phyloP scores from a whole-genome alignment of 2,888 invertebrate genomes.

The Schizotus pectinicornis region DNA sequence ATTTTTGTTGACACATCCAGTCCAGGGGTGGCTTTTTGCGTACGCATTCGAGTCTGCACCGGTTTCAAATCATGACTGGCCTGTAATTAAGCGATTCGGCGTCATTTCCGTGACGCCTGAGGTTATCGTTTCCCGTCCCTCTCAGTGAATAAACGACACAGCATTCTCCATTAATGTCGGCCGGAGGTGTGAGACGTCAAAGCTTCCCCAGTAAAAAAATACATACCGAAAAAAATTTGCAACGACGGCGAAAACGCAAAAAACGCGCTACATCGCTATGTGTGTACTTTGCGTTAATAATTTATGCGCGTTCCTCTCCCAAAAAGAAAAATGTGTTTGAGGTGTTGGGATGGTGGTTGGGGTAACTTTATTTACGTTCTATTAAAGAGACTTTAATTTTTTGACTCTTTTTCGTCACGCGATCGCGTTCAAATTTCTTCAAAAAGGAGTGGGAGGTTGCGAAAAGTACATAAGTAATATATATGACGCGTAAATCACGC shows the following conservation, averaged over 20 bases:
- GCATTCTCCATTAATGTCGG: too few relatives aligned
- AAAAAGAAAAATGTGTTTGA: conserved; percentile 22
- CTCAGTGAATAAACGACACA: too few relatives aligned
- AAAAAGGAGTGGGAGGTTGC: conserved; percentile 8
- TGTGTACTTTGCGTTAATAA: conserved; percentile 25
- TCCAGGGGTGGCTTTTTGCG: too few relatives aligned
- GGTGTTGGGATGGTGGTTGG: conserved; percentile 12
- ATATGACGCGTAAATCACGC: conserved; percentile 26
- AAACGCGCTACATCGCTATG: conserved; percentile 7
- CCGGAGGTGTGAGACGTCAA: too few relatives aligned
- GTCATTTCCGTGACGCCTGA: too few relatives aligned
- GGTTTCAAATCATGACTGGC: too few relatives aligned
- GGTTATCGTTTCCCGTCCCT: too few relatives aligned
- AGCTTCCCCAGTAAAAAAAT: too few relatives aligned
- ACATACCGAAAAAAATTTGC: too few relatives aligned
- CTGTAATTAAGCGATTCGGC: too few relatives aligned
- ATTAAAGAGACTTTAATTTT: conserved; percentile 19
- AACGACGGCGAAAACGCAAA: neutral
- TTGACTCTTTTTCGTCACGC: conserved; percentile 1
- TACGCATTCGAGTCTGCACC: too few relatives aligned
- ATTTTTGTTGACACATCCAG: too few relatives aligned
- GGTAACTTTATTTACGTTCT: conserved; percentile 21
- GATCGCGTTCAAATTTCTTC: neutral
- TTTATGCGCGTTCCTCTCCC: conserved; percentile 17
- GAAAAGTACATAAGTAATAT: conserved; percentile 13